Percentiles rank a stretch among this genome's conserved stretches.
These are phyloP conservation scores for Urophycis tenuis DNA, from an alignment of 2,797 vertebrate species.

Conservation along the genomic window DNA sequence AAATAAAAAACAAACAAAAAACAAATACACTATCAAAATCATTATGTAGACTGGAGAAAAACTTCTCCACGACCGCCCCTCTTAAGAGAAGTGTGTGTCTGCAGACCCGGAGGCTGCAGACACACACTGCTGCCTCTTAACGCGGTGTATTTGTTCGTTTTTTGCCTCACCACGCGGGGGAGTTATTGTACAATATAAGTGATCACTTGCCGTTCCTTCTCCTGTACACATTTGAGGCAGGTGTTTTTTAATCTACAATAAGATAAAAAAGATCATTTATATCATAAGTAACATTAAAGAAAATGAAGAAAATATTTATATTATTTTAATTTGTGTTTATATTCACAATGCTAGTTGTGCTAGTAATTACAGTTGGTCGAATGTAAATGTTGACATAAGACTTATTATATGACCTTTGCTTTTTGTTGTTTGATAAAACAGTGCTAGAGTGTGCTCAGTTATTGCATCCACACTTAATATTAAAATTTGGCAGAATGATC, in stretches of 20 bases:
- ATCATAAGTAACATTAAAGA: not conserved
- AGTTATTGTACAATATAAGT: slow-evolving; percentile 37
- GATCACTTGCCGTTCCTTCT: not conserved
- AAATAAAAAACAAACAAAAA: not conserved
- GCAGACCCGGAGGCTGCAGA: too few species aligned
- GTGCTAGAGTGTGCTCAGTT: too few species aligned
- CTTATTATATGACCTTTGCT: too few species aligned
- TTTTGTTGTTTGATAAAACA: too few species aligned
- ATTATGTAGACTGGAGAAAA: not conserved
- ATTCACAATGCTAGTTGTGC: too few species aligned
- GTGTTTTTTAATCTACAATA: not conserved
- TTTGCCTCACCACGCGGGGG: slow-evolving; percentile 46
- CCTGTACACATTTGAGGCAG: not conserved
- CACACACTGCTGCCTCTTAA: too few species aligned
- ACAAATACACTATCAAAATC: not conserved
- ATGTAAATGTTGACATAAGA: too few species aligned
- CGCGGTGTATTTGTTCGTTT: not conserved
- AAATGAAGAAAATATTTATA: not conserved
- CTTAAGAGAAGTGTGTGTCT: not conserved
- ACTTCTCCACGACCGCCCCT: not conserved
- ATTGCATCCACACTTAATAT: too few species aligned
- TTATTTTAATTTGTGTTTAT: too few species aligned
- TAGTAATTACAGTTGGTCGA: too few species aligned
- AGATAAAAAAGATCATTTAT: not conserved
- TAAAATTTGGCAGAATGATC: too few species aligned